These are phyloP conservation scores for Tortrix viridana DNA, from an alignment of 2,888 invertebrate genomes.

Conservation along the genomic window DNA sequence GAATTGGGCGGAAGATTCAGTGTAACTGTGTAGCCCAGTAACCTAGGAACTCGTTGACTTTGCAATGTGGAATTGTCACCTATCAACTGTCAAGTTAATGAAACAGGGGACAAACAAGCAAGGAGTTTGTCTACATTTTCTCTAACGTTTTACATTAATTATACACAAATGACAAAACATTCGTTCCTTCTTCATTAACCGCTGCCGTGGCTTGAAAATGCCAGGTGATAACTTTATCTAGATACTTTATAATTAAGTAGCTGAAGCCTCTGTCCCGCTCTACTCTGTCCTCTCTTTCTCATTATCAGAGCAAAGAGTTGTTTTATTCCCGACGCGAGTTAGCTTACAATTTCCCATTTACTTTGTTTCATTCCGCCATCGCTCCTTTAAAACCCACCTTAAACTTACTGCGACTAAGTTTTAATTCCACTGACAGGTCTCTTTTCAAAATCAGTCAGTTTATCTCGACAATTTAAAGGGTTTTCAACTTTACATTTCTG, in stretches of 20 bases:
- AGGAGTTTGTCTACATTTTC: no score
- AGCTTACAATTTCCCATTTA: conserved; percentile 81
- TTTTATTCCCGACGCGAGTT: conserved; percentile 79
- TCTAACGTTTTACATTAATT: no score
- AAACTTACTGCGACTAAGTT: background rate
- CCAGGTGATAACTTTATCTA: no score
- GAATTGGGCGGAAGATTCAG: no score
- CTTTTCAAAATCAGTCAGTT: conserved; percentile 25
- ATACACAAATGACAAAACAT: no score
- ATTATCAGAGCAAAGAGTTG: conserved; percentile 82
- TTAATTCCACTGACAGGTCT: conserved; percentile 30
- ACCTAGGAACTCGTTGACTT: no score
- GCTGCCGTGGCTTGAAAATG: no score
- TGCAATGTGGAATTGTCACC: no score
- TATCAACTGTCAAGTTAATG: no score
- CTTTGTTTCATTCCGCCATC: conserved; percentile 59
- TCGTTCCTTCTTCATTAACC: no score
- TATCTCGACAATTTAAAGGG: conserved; percentile 38
- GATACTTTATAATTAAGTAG: conserved; percentile 1
- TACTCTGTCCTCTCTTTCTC: conserved; percentile 60
- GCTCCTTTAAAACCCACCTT: conserved; percentile 21
- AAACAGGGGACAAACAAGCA: no score
- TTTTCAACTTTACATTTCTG: conserved; percentile 45
- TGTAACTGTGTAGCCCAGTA: no score
- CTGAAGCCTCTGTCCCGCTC: background rate